Base-by-base conservation (phyloP, 1,140 invertebrate species). In the Sesamia nonagrioides region DNA sequence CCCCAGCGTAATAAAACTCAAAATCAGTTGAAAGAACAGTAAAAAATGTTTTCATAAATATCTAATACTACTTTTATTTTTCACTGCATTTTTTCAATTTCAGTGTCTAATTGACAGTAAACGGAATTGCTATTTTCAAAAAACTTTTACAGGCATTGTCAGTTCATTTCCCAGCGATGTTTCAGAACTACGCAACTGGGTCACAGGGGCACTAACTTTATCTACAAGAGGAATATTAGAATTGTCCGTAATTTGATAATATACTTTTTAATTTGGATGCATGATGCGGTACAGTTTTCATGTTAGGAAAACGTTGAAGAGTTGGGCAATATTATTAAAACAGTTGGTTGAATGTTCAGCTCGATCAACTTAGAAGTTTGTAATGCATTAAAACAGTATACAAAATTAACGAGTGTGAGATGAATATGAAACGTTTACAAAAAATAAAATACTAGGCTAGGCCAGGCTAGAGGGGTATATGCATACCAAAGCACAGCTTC, bases 251-350 rank as follows among this genome's bases (percentile, higher is more conserved):
- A 42, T 37, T 42, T 35, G 33, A 63, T 18, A 11, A 63, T 6
- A 18, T 37, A 9, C 7, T n/a, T 63, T 63, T 63, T 27, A 56
- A 61, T 40, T 63, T 40, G 60, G 60, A 40, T 42, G 35, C 37
- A 63, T 42, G 37, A 42, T 63, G 37, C 37, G 8, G 18, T 27
- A 13, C 13, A 48, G 18, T 56, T 56, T 56, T 56, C 54, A 21
- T 21, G 54, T n/a, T n/a, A 11, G 54, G 54, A 7, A 13, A 48
- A 48, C 15, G 8, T 9, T 48, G 4, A 48, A 15, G 13, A 48
- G 45, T 48, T 48, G 13, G 45, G 45, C 0, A 13, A 15, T 5
- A 48, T 48, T 48, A 13, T 48, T 48, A 15, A 48, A 48, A 15
- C 13, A 15, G 45, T 15, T 48, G 11, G 4, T 48, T 2, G 1